Evolutionary conservation across 2,797 vertebrate genomes (phyloP).

Genomic region (Molossus alvarezi): DNA sequence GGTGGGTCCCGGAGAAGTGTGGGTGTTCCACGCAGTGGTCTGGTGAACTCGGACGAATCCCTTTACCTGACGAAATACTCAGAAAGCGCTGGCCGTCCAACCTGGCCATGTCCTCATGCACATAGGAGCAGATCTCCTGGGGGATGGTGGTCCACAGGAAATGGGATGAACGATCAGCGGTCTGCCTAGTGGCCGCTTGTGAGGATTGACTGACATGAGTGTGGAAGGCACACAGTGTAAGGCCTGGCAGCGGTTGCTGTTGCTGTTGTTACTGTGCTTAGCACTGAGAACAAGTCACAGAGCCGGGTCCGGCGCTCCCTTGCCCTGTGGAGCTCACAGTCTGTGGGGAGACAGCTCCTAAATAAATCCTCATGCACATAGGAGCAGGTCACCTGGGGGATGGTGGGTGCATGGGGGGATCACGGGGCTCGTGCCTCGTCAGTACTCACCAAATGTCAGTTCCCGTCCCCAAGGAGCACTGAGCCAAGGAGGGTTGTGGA

Average conservation of each 20-base stretch:
- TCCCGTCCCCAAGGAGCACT: not conserved
- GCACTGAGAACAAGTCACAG: too few species aligned
- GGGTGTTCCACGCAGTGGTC: not conserved
- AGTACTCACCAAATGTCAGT: too few species aligned
- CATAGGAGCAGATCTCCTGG: too few species aligned
- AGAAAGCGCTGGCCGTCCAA: not conserved
- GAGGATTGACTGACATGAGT: not conserved
- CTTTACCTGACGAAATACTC: not conserved
- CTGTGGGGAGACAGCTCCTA: not conserved
- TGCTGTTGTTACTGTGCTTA: accelerated
- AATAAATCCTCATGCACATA: too few species aligned
- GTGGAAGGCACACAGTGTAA: accelerated
- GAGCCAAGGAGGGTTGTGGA: not conserved
- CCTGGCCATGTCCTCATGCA: not conserved
- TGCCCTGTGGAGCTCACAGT: not conserved
- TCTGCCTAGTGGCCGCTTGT: not conserved
- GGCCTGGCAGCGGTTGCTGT: not conserved
- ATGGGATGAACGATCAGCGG: accelerated
- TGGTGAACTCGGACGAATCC: not conserved
- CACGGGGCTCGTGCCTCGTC: not conserved
- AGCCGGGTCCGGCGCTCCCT: not conserved
- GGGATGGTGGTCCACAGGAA: accelerated
- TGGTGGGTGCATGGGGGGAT: accelerated
- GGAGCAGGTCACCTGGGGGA: too few species aligned
- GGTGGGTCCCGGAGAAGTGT: accelerated